Base-by-base conservation (phyloP, 2,888 invertebrate species). In the Neoitamus cyanurus region DNA sequence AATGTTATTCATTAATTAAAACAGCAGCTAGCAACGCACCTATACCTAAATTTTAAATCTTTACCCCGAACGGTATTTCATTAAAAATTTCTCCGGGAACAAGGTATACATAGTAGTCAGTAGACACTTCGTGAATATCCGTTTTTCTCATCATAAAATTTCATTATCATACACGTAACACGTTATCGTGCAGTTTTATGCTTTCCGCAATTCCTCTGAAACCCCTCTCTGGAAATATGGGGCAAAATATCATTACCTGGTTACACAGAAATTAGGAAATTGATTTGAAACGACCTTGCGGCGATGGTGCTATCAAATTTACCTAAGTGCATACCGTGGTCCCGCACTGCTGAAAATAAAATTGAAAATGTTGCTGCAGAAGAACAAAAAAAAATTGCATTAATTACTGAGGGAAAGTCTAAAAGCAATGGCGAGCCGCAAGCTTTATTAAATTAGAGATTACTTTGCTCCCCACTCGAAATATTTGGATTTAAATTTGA, bases 401-500 rank as follows among this genome's bases (percentile, higher is more conserved):
- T 58, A 58, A 58, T 58, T 58, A 6, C 20, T 58, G 58, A 20
- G 15, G 20, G 20, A 58, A 20, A 15, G 20, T 42, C n/a, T 42
- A 58, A 58, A 58, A 58, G 20, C 25, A 58, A 58, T 15, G 58
- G 20, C 25, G 11, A 58, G 3, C 58, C 58, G 25, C 58, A 58
- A 58, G 25, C 9, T 58, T 25, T 58, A 58, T 58, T 58, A 58
- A 58, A 58, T 58, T 58, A 20, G 58, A 58, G 58, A 58, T 58
- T 58, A 58, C 58, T 58, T 58, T 20, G 20, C 58, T 58, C 20
- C 25, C 58, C 20, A 7, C 25, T 20, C 11, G 58, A 58, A 58
- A 58, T 58, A 58, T 58, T 58, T 58, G 58, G 58, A 58, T 58
- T 58, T 58, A 58, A 58, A 58, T 58, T 58, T 58, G 58, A 58